These are phyloP conservation scores for Pheosia tremula DNA, from an alignment of 2,888 invertebrate species.

Conservation along the genomic window DNA sequence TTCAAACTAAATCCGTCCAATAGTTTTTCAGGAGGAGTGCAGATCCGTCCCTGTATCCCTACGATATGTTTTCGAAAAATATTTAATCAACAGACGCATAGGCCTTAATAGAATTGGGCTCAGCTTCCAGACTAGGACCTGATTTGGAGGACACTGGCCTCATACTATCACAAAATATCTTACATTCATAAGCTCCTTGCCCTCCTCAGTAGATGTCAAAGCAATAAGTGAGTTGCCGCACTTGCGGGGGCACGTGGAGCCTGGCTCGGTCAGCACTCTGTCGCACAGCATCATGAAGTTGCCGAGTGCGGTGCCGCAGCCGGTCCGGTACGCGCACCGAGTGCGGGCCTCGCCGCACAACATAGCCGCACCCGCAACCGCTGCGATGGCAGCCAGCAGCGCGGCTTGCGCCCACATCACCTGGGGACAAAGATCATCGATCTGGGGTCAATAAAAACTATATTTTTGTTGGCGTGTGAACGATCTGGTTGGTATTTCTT, in stretches of 20 bases:
- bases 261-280: constrained; percentile 86
- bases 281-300: constrained; percentile 91
- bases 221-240: constrained; percentile 92
- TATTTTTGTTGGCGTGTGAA: too few relatives aligned
- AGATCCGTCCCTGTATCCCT: too few relatives aligned
- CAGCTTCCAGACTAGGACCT: too few relatives aligned
- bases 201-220: constrained; percentile 91
- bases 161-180: constrained; percentile 50
- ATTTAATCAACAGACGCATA: too few relatives aligned
- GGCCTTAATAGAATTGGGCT: too few relatives aligned
- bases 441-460: too few relatives aligned
- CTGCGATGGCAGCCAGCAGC: constrained; percentile 55
- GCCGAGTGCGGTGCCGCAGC: constrained; percentile 91
- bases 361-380: constrained; percentile 58
- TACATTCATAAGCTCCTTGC: constrained; percentile 90
- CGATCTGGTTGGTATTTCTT: too few relatives aligned
- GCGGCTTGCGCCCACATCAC: constrained; percentile 74
- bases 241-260: constrained; percentile 86
- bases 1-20: too few relatives aligned
- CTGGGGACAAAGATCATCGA: constrained; percentile 41
- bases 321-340: constrained; percentile 90
- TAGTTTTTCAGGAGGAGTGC: too few relatives aligned
- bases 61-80: too few relatives aligned
- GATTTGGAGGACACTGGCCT: neutral
- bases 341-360: constrained; percentile 88